Base-by-base conservation (phyloP, 2,888 invertebrate species). In the Cyclophora albipunctata region DNA sequence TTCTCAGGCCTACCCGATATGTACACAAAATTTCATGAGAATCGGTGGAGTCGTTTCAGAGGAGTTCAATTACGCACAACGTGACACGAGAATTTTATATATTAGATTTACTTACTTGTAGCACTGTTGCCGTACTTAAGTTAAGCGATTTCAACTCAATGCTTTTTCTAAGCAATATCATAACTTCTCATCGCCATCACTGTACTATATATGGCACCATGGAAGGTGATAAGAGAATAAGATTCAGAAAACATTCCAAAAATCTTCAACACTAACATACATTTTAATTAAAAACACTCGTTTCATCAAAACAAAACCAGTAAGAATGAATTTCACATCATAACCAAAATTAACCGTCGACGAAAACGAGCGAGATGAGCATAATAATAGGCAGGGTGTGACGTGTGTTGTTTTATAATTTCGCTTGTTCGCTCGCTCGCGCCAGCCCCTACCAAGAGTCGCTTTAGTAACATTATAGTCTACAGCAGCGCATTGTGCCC, bases 371-470 rank as follows among this genome's bases (percentile, higher is more conserved):
- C 45, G 55, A 50, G 53, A 57, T 45, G 55, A 46, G 58, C 44
- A 56, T 54, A 46, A 49, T 54, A 55, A 55, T 50, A 46, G 46
- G 46, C 7, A 42, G 33, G 41, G 35, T 46, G 51, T 52, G 53
- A 52, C 55, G 49, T 46, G 58, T 58, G 54, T 53, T 55, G 53
- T 55, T 58, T 54, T 61, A 60, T 54, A 52, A 59, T 58, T 55
- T 52, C 41, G 34, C 53, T 56, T 57, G 34, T 46, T 52, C 35
- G 34, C 42, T 48, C 52, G 20, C 20, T 20, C 20, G 20, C 20
- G 20, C 20, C 20, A 20, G 20, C 20, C 20, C 20, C 20, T 20
- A 20, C 45, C 49, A 7, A 42, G 7, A 20, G 42, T 42, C 7
- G 20, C 42, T 42, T n/a, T 42, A 4, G 42, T 42, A 3, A 7